Conservation (phyloP, 1,140 invertebrate genomes). For the silkworm (Bombyx mori) region ASM3026992v2 NC_085107.1:10972001-10972500, state of each 20-base stretch:
- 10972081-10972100: conserved; percentile 58
- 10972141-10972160: conserved; percentile 70
- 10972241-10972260: conserved; percentile 13
- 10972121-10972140: conserved; percentile 69
- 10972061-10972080: conserved; percentile 53
- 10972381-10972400: not conserved
- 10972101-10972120: conserved; percentile 69
- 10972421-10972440: conserved; percentile 15
- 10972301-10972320: conserved; percentile 22
- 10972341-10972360: not conserved
- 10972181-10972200: conserved; percentile 63
- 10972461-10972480: conserved; percentile 24
- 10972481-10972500: conserved; percentile 29
- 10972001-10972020: conserved; percentile 68
- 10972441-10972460: conserved; percentile 30
- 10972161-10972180: conserved; percentile 69
- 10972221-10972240: conserved; percentile 20
- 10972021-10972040: conserved; percentile 59
- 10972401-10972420: not conserved
- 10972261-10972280: conserved; percentile 38
- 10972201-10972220: conserved; percentile 43
- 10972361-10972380: not conserved
- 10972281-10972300: conserved; percentile 44
- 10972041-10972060: conserved; percentile 64
- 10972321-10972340: conserved; percentile 12